Conservation (phyloP, 2,888 invertebrate genomes). For the Caenorhabditis angaria region DNA sequence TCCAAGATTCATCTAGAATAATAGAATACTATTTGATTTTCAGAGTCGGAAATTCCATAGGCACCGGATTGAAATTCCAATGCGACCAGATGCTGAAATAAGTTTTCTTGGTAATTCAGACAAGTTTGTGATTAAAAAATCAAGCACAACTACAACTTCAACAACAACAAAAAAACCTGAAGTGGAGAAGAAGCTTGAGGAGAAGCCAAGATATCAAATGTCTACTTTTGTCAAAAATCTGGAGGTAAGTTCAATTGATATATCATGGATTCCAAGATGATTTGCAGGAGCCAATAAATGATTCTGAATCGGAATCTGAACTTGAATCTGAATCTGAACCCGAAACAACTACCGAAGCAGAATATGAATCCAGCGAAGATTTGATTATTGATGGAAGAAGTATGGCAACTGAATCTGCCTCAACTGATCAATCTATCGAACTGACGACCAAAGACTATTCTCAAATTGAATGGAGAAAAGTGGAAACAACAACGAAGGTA, state of each 20-base stretch:
- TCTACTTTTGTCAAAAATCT: background rate
- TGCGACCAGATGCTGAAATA: constrained; percentile 46
- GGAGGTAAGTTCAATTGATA: too few relatives aligned
- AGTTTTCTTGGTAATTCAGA: background rate
- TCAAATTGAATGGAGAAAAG: background rate
- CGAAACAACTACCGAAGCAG: background rate
- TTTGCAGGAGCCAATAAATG: background rate
- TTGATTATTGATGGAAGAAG: background rate
- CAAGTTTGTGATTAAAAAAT: background rate
- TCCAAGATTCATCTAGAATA: background rate
- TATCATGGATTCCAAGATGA: too few relatives aligned
- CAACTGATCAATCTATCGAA: background rate
- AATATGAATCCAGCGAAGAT: background rate
- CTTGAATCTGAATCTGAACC: constrained; percentile 2
- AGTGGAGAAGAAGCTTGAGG: too few relatives aligned
- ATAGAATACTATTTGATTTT: background rate
- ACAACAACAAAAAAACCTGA: constrained; percentile 10
- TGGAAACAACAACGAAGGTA: background rate
- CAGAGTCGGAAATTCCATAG: constrained; percentile 19
- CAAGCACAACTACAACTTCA: constrained; percentile 8
- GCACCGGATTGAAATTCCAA: constrained; percentile 45
- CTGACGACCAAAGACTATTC: background rate
- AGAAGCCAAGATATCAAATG: background rate
- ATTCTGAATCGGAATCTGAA: background rate
- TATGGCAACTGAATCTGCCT: background rate